These are phyloP conservation scores for Phyto melanocephala DNA, from an alignment of 2,888 invertebrate species.

Conservation along the genomic window DNA sequence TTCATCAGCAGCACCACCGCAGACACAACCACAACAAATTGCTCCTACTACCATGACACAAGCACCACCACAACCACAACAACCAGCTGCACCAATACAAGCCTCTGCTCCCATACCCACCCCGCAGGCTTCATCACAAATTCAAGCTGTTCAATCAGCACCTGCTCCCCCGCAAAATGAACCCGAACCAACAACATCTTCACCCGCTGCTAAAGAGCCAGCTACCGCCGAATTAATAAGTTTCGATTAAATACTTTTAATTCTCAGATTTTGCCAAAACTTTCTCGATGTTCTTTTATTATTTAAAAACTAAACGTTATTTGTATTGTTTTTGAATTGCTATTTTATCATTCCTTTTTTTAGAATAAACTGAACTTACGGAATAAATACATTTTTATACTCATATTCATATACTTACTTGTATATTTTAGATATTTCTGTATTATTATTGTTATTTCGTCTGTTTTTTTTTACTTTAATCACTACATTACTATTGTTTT, in stretches of 20 bases:
- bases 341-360: not conserved
- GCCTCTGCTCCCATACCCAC: slow-evolving; percentile 19
- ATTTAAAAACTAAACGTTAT: not conserved
- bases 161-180: slow-evolving; percentile 75
- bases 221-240: slow-evolving; percentile 89
- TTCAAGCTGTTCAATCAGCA: slow-evolving; percentile 73
- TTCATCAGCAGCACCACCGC: slow-evolving; percentile 49
- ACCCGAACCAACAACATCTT: slow-evolving; percentile 73
- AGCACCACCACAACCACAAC: slow-evolving; percentile 63
- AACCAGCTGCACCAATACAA: slow-evolving; percentile 44
- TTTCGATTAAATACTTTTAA: slow-evolving; percentile 83
- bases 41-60: slow-evolving; percentile 57
- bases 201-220: slow-evolving; percentile 78
- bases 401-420: too few species aligned
- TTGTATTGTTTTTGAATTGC: not conserved
- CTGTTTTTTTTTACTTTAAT: not conserved
- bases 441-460: slow-evolving; percentile 8
- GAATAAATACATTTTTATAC: too few species aligned
- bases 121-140: slow-evolving; percentile 65
- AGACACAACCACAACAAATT: slow-evolving; percentile 45
- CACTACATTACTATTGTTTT: not conserved
- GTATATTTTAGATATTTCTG: not conserved
- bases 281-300: not conserved
- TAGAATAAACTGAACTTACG: not conserved
- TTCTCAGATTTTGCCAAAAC: not conserved